A percentile compares a stretch with the other conserved stretches of the same genome.
phyloP scores from a whole-genome alignment of 2,797 vertebrate species.

The Oophaga sylvatica region DNA sequence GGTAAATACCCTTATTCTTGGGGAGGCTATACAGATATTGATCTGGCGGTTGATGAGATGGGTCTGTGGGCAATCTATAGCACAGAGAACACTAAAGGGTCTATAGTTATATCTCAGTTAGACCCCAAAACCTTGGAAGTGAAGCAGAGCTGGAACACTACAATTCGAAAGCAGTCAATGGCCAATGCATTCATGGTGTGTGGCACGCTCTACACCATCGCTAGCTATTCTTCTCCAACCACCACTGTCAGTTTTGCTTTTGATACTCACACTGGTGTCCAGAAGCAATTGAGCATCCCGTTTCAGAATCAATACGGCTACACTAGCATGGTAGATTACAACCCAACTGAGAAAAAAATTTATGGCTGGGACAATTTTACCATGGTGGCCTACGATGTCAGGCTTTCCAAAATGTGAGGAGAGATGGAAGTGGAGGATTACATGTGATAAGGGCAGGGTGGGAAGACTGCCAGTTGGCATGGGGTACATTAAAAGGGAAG shows the following conservation, averaged over 20 bases:
- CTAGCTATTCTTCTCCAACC: constrained; percentile 82
- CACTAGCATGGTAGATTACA: constrained; percentile 95
- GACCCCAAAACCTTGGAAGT: constrained; percentile 84
- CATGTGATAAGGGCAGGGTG: accelerated
- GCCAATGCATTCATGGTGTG: constrained; percentile 94
- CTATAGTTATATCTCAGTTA: constrained; percentile 87
- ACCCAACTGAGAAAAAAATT: constrained; percentile 84
- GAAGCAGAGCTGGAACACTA: constrained; percentile 87
- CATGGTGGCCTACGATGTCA: constrained; percentile 88
- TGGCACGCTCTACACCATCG: constrained; percentile 87
- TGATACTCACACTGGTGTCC: constrained; percentile 76
- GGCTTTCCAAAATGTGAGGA: constrained; percentile 75
- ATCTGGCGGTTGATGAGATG: constrained; percentile 86
- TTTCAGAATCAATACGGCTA: constrained; percentile 87
- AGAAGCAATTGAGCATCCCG: constrained; percentile 77
- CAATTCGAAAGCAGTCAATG: constrained; percentile 86
- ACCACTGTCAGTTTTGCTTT: constrained; percentile 86
- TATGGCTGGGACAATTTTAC: constrained; percentile 94
- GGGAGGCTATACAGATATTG: constrained; percentile 95
- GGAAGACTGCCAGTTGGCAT: constrained; percentile 10
- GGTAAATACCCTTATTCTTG: constrained; percentile 93
- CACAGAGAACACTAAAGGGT: constrained; percentile 86
- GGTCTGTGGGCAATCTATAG: constrained; percentile 95
- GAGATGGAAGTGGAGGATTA: accelerated
- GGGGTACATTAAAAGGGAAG: constrained; percentile 19